Evolutionary conservation across 2,888 invertebrate genomes (phyloP).

Genomic region (Merodon equestris): DNA sequence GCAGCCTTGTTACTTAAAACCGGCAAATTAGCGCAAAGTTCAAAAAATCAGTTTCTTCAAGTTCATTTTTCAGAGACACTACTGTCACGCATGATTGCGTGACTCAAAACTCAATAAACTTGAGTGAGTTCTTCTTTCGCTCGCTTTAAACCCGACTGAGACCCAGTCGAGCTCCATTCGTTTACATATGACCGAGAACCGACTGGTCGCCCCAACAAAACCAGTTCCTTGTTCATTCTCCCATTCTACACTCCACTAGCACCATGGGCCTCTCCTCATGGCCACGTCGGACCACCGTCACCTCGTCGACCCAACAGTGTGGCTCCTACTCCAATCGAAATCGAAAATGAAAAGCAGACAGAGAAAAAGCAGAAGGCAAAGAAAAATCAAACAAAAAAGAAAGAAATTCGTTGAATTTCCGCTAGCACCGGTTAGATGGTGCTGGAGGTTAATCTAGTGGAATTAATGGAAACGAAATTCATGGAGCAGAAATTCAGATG

Average conservation of each 20-base stretch:
- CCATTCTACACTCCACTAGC: conserved; percentile 20
- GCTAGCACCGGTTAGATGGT: conserved; percentile 76
- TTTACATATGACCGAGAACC: conserved; percentile 12
- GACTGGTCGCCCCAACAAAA: conserved; percentile 31
- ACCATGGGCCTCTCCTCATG: conserved; percentile 39
- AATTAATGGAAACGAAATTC: conserved; percentile 79
- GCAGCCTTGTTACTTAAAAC: too few relatives aligned
- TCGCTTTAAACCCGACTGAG: neutral
- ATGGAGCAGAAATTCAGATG: conserved; percentile 77
- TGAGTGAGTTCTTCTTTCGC: conserved; percentile 55
- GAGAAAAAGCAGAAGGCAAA: too few relatives aligned
- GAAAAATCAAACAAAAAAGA: conserved; percentile 8
- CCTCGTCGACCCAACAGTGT: conserved; percentile 29
- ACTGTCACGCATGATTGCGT: conserved; percentile 43
- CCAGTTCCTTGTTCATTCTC: conserved; percentile 48
- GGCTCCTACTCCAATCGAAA: conserved; percentile 54
- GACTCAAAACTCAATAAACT: conserved; percentile 42
- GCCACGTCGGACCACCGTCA: conserved; percentile 21
- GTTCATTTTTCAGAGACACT: neutral
- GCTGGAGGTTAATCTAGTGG: conserved; percentile 79
- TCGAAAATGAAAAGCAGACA: too few relatives aligned
- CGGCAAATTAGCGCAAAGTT: neutral
- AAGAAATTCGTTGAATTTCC: conserved; percentile 68
- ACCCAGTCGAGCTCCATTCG: conserved; percentile 23
- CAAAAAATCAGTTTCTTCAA: neutral